Percentiles rank a stretch among this genome's conserved stretches.
Evolutionary conservation across 2,113 vertebrate species (phyloP).

Genomic region (Eonycteris spelaea): DNA sequence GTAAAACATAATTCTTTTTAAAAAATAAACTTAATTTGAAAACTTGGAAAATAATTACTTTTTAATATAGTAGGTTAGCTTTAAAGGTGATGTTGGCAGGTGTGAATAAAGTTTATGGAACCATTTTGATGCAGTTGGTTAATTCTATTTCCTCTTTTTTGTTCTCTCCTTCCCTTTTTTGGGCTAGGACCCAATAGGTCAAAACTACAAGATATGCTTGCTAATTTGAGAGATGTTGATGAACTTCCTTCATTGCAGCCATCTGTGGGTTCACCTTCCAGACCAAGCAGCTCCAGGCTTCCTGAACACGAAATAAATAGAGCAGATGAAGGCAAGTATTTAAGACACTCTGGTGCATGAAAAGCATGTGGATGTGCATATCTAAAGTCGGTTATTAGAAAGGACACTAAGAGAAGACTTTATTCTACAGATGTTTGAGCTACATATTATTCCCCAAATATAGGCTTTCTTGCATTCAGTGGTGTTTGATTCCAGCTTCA

Average conservation of each 20-base stretch:
- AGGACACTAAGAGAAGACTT: not conserved
- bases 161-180: not conserved
- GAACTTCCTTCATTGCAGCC: slow-evolving; percentile 95
- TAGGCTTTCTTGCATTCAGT: not conserved
- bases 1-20: slow-evolving; percentile 67
- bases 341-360: not conserved
- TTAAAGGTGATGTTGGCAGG: slow-evolving; percentile 40
- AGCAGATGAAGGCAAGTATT: slow-evolving; percentile 91
- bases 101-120: slow-evolving; percentile 2
- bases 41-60: slow-evolving; percentile 69
- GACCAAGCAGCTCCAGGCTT: slow-evolving; percentile 90
- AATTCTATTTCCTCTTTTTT: slow-evolving; percentile 66
- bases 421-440: not conserved
- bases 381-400: not conserved
- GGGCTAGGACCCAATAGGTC: slow-evolving; percentile 95
- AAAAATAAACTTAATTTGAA: slow-evolving; percentile 69
- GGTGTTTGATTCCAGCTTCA: not conserved
- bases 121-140: slow-evolving; percentile 53
- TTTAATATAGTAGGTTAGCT: slow-evolving; percentile 59
- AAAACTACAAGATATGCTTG: slow-evolving; percentile 99
- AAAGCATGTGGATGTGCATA: not conserved
- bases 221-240: slow-evolving; percentile 96
- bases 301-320: slow-evolving; percentile 92
- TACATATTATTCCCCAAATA: not conserved
- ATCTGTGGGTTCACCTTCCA: slow-evolving; percentile 90